These are phyloP conservation scores for Phyllotreta striolata DNA, from an alignment of 2,888 invertebrate genomes.

Conservation along the genomic window DNA sequence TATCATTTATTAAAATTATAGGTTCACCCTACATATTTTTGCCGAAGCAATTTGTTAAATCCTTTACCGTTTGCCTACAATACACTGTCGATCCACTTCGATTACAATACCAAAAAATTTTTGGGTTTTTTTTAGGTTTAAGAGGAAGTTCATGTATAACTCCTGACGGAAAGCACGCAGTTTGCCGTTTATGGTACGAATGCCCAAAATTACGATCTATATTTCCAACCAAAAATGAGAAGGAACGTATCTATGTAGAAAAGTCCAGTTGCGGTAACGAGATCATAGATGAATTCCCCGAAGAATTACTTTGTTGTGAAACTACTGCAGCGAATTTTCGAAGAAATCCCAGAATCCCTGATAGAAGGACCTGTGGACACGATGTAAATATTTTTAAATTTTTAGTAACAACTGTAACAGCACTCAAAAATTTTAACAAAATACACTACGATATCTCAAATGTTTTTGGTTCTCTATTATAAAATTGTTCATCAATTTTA, in stretches of 20 bases:
- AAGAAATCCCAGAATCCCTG: constrained; percentile 45
- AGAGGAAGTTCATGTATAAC: constrained; percentile 61
- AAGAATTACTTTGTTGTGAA: constrained; percentile 64
- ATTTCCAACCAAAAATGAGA: constrained; percentile 51
- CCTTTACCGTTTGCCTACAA: no score
- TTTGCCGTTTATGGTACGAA: constrained; percentile 64
- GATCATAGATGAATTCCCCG: constrained; percentile 15
- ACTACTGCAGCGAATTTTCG: constrained; percentile 34
- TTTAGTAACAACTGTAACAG: constrained; percentile 3
- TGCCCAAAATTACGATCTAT: constrained; percentile 61
- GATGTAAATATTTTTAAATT: constrained; percentile 44
- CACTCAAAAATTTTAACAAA: no score
- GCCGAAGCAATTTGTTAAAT: no score
- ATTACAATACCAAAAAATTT: neutral
- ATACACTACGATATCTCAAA: neutral
- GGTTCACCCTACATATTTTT: no score
- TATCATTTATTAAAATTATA: no score
- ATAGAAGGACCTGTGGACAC: constrained; percentile 49
- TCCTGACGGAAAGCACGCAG: constrained; percentile 59
- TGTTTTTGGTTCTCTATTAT: neutral
- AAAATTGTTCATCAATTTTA: neutral
- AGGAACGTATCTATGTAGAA: constrained; percentile 59
- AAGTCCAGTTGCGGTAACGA: constrained; percentile 66
- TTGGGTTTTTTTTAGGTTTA: constrained; percentile 41
- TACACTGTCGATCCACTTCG: neutral